Percentiles rank a stretch among this genome's conserved stretches.
phyloP scores from a whole-genome alignment of 2,113 vertebrate species.

The Vulpes vulpes region DNA sequence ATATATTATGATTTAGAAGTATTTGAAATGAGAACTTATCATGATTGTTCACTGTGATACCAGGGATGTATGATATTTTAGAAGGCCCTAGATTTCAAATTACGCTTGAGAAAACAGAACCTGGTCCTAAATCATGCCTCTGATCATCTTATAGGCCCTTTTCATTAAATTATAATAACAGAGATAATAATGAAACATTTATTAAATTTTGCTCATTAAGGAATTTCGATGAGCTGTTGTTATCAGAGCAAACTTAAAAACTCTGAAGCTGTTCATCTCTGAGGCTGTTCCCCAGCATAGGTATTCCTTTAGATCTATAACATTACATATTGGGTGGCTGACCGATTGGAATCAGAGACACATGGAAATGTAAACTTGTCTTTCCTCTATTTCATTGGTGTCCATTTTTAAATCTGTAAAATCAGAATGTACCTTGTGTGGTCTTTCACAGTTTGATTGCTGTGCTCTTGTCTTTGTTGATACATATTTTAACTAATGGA shows the following conservation, averaged over 20 bases:
- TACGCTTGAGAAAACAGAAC: neutral
- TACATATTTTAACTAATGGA: neutral
- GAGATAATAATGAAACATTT: neutral
- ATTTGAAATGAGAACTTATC: neutral
- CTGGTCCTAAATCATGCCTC: neutral
- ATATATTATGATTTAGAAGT: neutral
- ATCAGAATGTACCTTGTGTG: neutral
- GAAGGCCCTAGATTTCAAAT: neutral
- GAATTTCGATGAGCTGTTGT: neutral
- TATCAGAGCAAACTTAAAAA: neutral
- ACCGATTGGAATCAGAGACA: neutral
- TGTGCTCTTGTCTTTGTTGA: neutral
- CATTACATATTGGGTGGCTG: neutral
- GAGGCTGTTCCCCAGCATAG: neutral
- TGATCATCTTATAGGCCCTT: neutral
- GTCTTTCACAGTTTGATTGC: neutral
- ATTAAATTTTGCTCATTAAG: neutral
- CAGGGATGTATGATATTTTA: neutral
- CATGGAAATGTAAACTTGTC: neutral
- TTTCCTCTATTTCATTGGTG: neutral
- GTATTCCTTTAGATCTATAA: neutral
- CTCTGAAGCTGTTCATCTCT: neutral
- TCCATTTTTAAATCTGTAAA: neutral
- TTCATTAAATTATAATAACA: neutral
- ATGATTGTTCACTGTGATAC: neutral